Evolutionary conservation across 2,888 invertebrate species (phyloP).

Genomic region (Tinea semifulvella): DNA sequence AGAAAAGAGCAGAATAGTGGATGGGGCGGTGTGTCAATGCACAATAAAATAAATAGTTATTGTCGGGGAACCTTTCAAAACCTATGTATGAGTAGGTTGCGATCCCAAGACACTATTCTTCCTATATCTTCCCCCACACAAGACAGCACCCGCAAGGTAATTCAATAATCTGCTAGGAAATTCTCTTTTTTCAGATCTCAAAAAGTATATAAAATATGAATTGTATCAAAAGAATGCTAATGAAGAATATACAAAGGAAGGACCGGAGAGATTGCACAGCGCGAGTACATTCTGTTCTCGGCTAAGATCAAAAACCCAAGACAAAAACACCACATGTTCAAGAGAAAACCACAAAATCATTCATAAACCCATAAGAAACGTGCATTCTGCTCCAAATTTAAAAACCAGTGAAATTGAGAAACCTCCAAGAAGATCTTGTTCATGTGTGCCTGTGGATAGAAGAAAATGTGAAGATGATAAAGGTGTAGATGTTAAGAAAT

Average conservation of each 20-base stretch:
- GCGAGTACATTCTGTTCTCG: slow-evolving; percentile 58
- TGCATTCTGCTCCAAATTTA: slow-evolving; percentile 44
- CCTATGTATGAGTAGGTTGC: no score
- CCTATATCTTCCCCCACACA: no score
- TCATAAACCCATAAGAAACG: slow-evolving; percentile 27
- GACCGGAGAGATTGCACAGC: slow-evolving; percentile 52
- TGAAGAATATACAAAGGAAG: slow-evolving; percentile 28
- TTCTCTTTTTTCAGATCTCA: slow-evolving; percentile 64
- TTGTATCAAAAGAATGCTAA: slow-evolving; percentile 42
- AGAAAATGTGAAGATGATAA: slow-evolving; percentile 27
- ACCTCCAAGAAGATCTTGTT: slow-evolving; percentile 39
- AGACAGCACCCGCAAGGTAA: not conserved
- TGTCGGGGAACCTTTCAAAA: no score
- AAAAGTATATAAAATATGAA: slow-evolving; percentile 72
- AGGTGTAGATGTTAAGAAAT: slow-evolving; percentile 28
- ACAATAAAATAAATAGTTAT: no score
- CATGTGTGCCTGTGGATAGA: slow-evolving; percentile 41
- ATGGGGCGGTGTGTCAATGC: no score
- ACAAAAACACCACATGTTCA: slow-evolving; percentile 28
- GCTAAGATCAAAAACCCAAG: slow-evolving; percentile 35
- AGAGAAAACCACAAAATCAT: slow-evolving; percentile 32
- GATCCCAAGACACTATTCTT: no score
- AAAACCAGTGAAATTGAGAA: slow-evolving; percentile 29
- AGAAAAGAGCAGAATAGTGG: no score
- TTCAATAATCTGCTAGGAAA: not conserved